Conservation (phyloP, 2,113 vertebrate species). For the Pseudorectes ferrugineus region DNA sequence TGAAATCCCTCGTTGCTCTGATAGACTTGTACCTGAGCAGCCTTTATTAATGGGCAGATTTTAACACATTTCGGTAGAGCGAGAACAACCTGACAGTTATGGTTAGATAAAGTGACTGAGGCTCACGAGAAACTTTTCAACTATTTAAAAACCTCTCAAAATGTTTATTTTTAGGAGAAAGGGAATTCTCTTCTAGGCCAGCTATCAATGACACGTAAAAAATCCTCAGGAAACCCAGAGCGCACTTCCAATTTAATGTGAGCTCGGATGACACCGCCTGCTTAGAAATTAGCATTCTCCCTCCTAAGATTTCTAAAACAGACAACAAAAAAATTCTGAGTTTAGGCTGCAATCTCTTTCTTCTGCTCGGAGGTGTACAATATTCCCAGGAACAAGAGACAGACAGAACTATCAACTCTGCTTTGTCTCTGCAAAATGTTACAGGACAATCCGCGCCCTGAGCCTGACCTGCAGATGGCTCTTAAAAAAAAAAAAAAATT, state of each 20-base stretch:
- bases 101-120: constrained; percentile 29
- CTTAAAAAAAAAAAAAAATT: not conserved
- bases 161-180: constrained; percentile 64
- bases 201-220: constrained; percentile 63
- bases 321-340: constrained; percentile 23
- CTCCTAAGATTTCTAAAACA: constrained; percentile 64
- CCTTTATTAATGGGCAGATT: constrained; percentile 35
- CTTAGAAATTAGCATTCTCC: constrained; percentile 51
- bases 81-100: constrained; percentile 31
- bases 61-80: constrained; percentile 11
- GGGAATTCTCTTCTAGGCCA: constrained; percentile 56
- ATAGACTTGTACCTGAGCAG: constrained; percentile 16
- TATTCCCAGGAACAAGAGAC: constrained; percentile 65
- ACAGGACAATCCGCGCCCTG: constrained; percentile 59
- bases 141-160: constrained; percentile 64
- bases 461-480: constrained; percentile 65
- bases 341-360: constrained; percentile 44
- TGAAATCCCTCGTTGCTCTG: not conserved
- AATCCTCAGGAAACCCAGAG: constrained; percentile 63
- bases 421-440: constrained; percentile 74
- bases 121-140: constrained; percentile 44
- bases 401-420: constrained; percentile 66
- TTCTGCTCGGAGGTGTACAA: constrained; percentile 55
- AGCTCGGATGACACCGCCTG: constrained; percentile 62
- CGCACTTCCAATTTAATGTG: constrained; percentile 48